These are phyloP conservation scores for Hymenopus coronatus DNA, from an alignment of 2,888 invertebrate genomes.

Conservation along the genomic window DNA sequence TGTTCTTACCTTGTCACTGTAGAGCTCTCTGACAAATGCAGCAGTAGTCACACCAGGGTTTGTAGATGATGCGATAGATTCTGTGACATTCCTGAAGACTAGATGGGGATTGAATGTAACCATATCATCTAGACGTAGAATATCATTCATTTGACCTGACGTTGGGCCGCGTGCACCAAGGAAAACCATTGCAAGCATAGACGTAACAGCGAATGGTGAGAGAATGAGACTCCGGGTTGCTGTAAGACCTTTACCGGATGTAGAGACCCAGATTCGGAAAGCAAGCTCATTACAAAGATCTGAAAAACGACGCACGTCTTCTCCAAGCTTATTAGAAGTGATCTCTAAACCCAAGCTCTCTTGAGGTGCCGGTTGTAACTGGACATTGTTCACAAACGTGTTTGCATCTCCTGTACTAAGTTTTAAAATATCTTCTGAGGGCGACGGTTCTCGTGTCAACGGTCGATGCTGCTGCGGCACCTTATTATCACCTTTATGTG, in stretches of 20 bases:
- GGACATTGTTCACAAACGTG: conserved; percentile 42
- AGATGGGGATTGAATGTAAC: conserved; percentile 87
- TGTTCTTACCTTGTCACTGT: conserved; percentile 65
- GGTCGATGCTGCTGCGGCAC: background rate
- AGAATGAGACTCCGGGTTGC: conserved; percentile 70
- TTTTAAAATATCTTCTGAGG: background rate
- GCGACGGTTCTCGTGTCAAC: background rate
- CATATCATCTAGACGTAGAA: conserved; percentile 80
- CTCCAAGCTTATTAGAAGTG: conserved; percentile 66
- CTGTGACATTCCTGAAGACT: conserved; percentile 80
- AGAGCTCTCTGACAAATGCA: conserved; percentile 77
- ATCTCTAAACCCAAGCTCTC: conserved; percentile 70
- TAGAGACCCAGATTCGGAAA: conserved; percentile 76
- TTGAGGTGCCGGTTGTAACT: conserved; percentile 55
- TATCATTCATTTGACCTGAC: conserved; percentile 87
- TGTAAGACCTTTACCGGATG: conserved; percentile 64
- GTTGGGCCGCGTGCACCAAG: conserved; percentile 82
- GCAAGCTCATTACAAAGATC: conserved; percentile 82
- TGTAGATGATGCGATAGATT: conserved; percentile 66
- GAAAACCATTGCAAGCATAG: conserved; percentile 86
- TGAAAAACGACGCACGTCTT: conserved; percentile 73
- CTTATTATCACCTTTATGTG: too few species aligned
- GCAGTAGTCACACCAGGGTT: conserved; percentile 74
- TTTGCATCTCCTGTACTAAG: background rate
- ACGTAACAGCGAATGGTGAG: conserved; percentile 81